phyloP scores from a whole-genome alignment of 2,113 vertebrate genomes.

The Machaerirhynchus nigripectus region DNA sequence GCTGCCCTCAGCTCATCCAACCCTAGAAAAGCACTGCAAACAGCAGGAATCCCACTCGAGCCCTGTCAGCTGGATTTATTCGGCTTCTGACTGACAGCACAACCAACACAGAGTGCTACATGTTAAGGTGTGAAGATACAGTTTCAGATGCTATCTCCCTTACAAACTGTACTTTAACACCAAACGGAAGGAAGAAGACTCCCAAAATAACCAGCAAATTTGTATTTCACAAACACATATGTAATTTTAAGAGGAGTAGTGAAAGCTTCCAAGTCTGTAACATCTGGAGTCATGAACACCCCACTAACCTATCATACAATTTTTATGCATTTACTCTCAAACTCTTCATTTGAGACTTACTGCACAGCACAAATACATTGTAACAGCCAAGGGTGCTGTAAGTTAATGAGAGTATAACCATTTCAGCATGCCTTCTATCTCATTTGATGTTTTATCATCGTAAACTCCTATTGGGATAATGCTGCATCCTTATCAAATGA shows the following conservation, averaged over 20 bases:
- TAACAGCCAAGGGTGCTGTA: neutral
- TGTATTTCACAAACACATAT: neutral
- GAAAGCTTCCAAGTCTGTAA: neutral
- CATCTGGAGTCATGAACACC: neutral
- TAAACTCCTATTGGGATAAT: slow-evolving; percentile 5
- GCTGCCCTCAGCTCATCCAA: neutral
- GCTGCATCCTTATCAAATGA: neutral
- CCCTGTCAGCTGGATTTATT: neutral
- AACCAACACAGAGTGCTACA: neutral
- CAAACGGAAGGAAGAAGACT: neutral
- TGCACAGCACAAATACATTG: neutral
- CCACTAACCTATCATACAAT: neutral
- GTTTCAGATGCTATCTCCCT: neutral
- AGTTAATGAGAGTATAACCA: neutral
- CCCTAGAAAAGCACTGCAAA: neutral
- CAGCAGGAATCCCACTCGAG: neutral
- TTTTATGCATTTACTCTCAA: slow-evolving; percentile 12
- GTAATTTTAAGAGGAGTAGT: neutral
- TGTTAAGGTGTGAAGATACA: neutral
- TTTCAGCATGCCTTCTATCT: slow-evolving; percentile 10
- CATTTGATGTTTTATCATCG: neutral
- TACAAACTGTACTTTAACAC: neutral
- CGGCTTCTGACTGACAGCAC: neutral
- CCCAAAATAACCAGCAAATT: neutral
- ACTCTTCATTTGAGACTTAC: neutral